Percentiles rank a stretch among this genome's conserved stretches.
phyloP scores from a whole-genome alignment of 1,140 invertebrate genomes.

The Drosophila gunungcola region DNA sequence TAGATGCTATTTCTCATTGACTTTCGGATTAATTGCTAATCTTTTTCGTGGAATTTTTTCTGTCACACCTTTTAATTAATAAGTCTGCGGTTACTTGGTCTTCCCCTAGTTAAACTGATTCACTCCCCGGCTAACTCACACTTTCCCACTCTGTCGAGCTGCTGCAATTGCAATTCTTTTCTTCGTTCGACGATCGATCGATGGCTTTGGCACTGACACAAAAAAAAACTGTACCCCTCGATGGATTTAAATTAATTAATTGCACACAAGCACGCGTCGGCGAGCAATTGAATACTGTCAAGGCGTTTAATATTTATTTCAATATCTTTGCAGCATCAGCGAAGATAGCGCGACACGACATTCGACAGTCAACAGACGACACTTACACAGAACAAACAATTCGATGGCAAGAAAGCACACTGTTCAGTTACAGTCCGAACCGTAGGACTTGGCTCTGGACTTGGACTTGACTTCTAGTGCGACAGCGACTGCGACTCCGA shows the following conservation, averaged over 20 bases:
- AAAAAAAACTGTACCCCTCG: slow-evolving; percentile 23
- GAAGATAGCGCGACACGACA: slow-evolving; percentile 15
- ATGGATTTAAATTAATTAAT: slow-evolving; percentile 47
- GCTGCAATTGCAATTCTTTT: background rate
- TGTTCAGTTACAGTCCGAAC: slow-evolving; percentile 22
- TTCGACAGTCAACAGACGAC: slow-evolving; percentile 8
- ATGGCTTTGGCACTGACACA: slow-evolving; percentile 54
- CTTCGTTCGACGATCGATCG: slow-evolving; percentile 9
- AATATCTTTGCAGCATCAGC: slow-evolving; percentile 7
- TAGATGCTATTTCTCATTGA: too few relatives aligned
- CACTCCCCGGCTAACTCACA: slow-evolving; percentile 11
- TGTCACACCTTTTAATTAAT: background rate
- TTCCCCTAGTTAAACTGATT: slow-evolving; percentile 13
- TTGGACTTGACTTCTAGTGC: background rate
- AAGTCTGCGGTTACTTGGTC: slow-evolving; percentile 13
- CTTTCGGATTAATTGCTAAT: background rate
- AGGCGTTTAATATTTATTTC: slow-evolving; percentile 7
- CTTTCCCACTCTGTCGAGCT: slow-evolving; percentile 1
- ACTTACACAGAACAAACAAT: slow-evolving; percentile 45
- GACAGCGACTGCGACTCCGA: background rate
- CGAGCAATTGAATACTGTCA: slow-evolving; percentile 27
- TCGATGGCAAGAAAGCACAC: slow-evolving; percentile 6
- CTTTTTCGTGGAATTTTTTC: background rate
- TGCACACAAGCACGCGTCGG: slow-evolving; percentile 37
- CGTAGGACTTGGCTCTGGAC: slow-evolving; percentile 6